Evolutionary conservation across 2,113 vertebrate species (phyloP), one percentile per base, ranked within the genome.

Genomic region (Maccullochella peelii): DNA sequence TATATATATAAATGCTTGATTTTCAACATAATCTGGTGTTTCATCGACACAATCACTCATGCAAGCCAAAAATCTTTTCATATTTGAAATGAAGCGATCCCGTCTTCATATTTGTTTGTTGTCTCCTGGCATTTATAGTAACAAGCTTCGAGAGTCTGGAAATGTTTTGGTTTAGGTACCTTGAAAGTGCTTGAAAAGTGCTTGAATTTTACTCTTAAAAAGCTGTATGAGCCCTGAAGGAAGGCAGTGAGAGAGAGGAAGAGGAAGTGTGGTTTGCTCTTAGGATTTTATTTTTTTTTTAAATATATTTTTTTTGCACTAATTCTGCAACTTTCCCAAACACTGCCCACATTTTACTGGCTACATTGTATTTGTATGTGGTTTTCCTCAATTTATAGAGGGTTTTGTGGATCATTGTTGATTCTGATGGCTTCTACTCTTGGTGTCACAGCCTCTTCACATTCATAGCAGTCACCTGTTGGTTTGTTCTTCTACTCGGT

Each of bases 251-350:
- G 1, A 44, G 58, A 2, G n/a, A 25, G 14, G n/a, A 10, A 27
- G 25, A 52, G 47, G 2, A 3, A 2, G 30, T 33, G n/a, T n/a
- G n/a, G 73, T 66, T 72, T 38, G n/a, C 36, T 61, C 12, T 52
- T 23, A 65, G 55, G 63, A 66, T 73, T 66, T 59, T 0, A 23
- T 44, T 44, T 44, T 3, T 44, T 44, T n/a, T n/a, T n/a, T n/a
- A n/a, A 38, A 38, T 38, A 38, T 6, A 44, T 47, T 44, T 79
- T 58, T 36, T 0, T 57, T 47, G 11, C 23, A 23, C 20, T 30
- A 65, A 63, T 58, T 80, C 61, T 63, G 25, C 21, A 67, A 38
- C 50, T 58, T 57, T 70, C 12, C 20, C 36, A 57, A n/a, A 62
- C 70, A 25, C 71, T 55, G 36, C 25, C 55, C 68, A 9, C 12